Conservation (phyloP, 2,113 vertebrate species). For the Misgurnus anguillicaudatus region DNA sequence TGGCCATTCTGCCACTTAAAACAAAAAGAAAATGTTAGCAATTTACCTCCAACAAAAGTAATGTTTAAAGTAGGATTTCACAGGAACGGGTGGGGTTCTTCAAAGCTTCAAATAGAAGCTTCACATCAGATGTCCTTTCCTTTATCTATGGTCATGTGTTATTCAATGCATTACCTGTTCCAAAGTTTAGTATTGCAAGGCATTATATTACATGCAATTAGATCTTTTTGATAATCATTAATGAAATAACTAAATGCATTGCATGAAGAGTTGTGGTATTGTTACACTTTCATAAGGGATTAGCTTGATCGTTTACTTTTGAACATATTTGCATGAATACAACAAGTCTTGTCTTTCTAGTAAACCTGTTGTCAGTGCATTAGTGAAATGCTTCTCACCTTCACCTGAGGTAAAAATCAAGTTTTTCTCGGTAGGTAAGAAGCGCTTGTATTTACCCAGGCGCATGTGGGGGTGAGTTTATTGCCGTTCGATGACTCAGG, state of each 20-base stretch:
- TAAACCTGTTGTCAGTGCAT: too few relatives aligned
- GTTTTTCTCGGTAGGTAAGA: conserved; percentile 11
- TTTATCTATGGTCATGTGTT: neutral
- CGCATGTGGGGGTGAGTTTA: neutral
- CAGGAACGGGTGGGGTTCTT: neutral
- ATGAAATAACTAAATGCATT: neutral
- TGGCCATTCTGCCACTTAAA: conserved; percentile 78
- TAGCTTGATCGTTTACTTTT: too few relatives aligned
- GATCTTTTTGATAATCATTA: neutral
- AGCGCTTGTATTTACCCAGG: conserved; percentile 3
- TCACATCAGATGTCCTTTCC: too few relatives aligned
- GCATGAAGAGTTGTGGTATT: neutral
- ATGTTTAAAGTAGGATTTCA: neutral
- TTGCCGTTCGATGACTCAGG: neutral
- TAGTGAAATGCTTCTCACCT: too few relatives aligned
- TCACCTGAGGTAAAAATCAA: neutral
- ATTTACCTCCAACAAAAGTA: neutral
- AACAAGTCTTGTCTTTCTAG: too few relatives aligned
- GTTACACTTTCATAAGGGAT: too few relatives aligned
- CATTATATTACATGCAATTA: neutral
- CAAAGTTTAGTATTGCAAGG: conserved; percentile 21
- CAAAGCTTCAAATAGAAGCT: too few relatives aligned
- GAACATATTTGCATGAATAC: too few relatives aligned
- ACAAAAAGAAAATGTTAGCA: neutral
- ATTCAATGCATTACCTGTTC: neutral